Percentiles rank a stretch among this genome's conserved stretches.
phyloP scores from a whole-genome alignment of 2,888 invertebrate genomes.

The Cephalotes varians region DNA sequence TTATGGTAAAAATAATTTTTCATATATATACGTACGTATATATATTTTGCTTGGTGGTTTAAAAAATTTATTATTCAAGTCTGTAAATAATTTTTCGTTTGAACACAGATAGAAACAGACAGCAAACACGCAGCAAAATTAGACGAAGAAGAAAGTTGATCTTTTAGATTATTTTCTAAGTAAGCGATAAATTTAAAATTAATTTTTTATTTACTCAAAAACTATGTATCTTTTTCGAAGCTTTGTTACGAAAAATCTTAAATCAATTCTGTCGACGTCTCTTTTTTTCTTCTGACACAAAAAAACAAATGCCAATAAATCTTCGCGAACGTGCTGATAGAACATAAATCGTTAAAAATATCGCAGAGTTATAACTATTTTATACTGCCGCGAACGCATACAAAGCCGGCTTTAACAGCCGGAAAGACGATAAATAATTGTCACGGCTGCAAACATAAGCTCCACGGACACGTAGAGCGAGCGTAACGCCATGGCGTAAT shows the following conservation, averaged over 20 bases:
- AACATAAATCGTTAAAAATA: slow-evolving; percentile 17
- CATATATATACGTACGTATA: too few relatives aligned
- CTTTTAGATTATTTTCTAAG: not conserved
- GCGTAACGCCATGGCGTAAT: not conserved
- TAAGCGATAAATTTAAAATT: not conserved
- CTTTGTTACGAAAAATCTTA: not conserved
- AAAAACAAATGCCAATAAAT: slow-evolving; percentile 8
- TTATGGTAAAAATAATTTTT: not conserved
- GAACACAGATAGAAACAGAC: not conserved
- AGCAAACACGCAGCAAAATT: not conserved
- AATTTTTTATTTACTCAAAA: not conserved
- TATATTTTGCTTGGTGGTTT: not conserved
- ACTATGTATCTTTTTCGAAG: not conserved
- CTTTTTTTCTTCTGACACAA: not conserved
- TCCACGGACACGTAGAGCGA: not conserved
- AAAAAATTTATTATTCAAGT: not conserved
- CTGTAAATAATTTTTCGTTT: not conserved
- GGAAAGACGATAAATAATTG: slow-evolving; percentile 41
- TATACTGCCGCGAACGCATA: slow-evolving; percentile 21
- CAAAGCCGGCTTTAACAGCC: slow-evolving; percentile 20
- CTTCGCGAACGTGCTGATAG: not conserved
- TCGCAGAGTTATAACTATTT: slow-evolving; percentile 30
- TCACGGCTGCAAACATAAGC: slow-evolving; percentile 23
- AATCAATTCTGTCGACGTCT: slow-evolving; percentile 8
- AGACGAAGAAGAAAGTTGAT: not conserved